Percentiles rank a stretch among this genome's conserved stretches.
Evolutionary conservation across 2,888 invertebrate species (phyloP).

Genomic region (Serripes groenlandicus): DNA sequence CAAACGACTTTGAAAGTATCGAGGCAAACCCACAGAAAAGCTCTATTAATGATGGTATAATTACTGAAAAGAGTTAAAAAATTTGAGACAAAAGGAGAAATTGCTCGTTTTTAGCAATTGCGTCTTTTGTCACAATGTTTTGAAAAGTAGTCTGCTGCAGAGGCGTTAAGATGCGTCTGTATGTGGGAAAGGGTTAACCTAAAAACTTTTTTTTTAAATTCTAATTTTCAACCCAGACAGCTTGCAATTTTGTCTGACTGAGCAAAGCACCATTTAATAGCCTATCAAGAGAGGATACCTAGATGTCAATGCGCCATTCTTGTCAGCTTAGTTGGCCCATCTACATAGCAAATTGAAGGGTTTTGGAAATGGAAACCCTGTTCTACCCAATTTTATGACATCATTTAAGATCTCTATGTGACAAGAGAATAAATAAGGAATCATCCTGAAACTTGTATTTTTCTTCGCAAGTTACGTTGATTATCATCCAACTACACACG

Average conservation of each 20-base stretch:
- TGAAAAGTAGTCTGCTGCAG: neutral
- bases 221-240: constrained; percentile 9
- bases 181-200: neutral
- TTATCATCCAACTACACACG: neutral
- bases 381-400: constrained; percentile 8
- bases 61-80: neutral
- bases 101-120: neutral
- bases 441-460: neutral
- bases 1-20: too few species aligned
- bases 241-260: constrained; percentile 14
- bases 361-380: neutral
- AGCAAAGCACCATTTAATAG: constrained; percentile 6
- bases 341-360: constrained; percentile 18
- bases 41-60: too few species aligned
- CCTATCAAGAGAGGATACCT: neutral
- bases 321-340: constrained; percentile 5
- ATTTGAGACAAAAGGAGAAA: neutral
- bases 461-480: neutral
- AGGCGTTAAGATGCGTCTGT: neutral
- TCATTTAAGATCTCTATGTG: constrained; percentile 18
- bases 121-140: neutral
- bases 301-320: constrained; percentile 3
- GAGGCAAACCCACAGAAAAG: too few species aligned
- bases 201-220: neutral
- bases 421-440: constrained; percentile 15